These are phyloP conservation scores for Turdus rufiventris DNA, from an alignment of 2,113 vertebrate genomes.

Conservation along the genomic window DNA sequence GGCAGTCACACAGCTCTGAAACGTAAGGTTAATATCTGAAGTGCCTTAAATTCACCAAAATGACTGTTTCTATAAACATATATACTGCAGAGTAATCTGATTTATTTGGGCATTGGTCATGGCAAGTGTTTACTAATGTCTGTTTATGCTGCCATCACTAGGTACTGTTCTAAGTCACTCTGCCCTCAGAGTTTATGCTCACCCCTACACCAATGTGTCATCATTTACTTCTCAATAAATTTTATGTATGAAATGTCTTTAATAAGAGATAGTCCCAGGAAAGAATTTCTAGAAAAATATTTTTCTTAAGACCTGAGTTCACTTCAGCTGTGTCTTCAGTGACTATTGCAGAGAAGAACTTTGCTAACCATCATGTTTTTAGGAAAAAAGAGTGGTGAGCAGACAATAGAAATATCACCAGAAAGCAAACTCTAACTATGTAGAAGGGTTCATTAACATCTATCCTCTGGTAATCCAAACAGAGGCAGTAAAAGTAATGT, in stretches of 20 bases:
- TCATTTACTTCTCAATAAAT: background rate
- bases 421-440: background rate
- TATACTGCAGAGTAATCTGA: background rate
- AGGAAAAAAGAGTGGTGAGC: background rate
- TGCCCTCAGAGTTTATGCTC: background rate
- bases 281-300: background rate
- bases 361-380: background rate
- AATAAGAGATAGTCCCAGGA: background rate
- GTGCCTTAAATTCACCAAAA: background rate
- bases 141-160: background rate
- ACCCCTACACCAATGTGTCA: background rate
- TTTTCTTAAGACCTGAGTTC: background rate
- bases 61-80: background rate
- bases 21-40: background rate
- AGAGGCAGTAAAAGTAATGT: background rate
- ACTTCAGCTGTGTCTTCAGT: background rate
- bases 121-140: background rate
- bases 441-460: background rate
- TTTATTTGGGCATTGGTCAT: background rate
- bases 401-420: background rate
- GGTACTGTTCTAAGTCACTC: background rate
- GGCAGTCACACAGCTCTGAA: background rate
- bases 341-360: background rate
- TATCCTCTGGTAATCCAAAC: background rate
- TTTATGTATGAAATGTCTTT: background rate